These are phyloP conservation scores for Meiosimyza platycephala DNA, from an alignment of 2,888 invertebrate species.

Conservation along the genomic window DNA sequence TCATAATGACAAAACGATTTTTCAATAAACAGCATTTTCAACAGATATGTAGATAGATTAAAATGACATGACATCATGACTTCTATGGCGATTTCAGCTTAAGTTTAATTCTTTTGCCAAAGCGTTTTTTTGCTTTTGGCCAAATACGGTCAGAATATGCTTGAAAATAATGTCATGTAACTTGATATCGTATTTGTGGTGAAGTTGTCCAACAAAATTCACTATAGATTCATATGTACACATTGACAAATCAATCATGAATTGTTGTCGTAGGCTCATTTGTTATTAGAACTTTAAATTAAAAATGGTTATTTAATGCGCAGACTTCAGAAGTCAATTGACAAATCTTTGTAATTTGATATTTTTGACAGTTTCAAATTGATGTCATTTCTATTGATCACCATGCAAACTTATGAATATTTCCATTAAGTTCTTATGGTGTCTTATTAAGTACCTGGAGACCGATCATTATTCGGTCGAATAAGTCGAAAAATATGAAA, in stretches of 20 bases:
- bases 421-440: too few species aligned
- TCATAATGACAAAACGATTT: not conserved
- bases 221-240: not conserved
- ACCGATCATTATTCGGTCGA: too few species aligned
- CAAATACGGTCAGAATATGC: not conserved
- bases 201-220: not conserved
- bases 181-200: not conserved
- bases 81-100: not conserved
- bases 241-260: slow-evolving; percentile 19
- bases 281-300: not conserved
- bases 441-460: too few species aligned
- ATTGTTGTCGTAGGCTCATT: not conserved
- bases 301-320: not conserved
- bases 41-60: not conserved
- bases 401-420: too few species aligned
- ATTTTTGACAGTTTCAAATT: not conserved
- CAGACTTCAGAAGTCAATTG: not conserved
- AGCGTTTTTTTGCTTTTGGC: not conserved
- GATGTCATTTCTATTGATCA: too few species aligned
- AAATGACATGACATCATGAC: slow-evolving; percentile 18
- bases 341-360: slow-evolving; percentile 1
- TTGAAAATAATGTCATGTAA: not conserved
- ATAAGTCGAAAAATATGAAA: too few species aligned
- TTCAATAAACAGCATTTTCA: not conserved
- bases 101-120: not conserved